Evolutionary conservation across 2,888 invertebrate species (phyloP).

Genomic region (Drosophila kuntzei): DNA sequence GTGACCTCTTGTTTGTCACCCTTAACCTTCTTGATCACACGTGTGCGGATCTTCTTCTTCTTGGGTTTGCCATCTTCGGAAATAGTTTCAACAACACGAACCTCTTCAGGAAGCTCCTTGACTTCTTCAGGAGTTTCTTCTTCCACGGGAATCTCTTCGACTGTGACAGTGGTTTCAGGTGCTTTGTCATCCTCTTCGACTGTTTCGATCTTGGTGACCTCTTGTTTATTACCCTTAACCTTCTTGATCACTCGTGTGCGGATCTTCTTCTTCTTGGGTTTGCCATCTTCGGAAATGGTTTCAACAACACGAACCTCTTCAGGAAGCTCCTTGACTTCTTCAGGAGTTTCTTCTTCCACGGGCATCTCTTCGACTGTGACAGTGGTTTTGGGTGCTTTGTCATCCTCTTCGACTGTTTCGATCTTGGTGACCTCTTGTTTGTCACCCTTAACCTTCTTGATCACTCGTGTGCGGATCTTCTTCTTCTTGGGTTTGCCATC

Average conservation of each 20-base stretch:
- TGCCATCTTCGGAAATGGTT: constrained; percentile 22
- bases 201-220: constrained; percentile 37
- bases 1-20: constrained; percentile 42
- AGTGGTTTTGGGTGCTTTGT: constrained; percentile 30
- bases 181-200: constrained; percentile 34
- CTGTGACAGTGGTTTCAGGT: constrained; percentile 30
- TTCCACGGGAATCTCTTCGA: constrained; percentile 20
- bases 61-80: constrained; percentile 31
- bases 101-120: constrained; percentile 30
- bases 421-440: constrained; percentile 39
- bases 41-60: constrained; percentile 39
- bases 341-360: constrained; percentile 24
- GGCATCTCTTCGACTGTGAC: constrained; percentile 30
- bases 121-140: constrained; percentile 21
- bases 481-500: constrained; percentile 20
- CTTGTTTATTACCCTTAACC: constrained; percentile 36
- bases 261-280: constrained; percentile 34
- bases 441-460: constrained; percentile 33
- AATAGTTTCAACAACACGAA: constrained; percentile 30
- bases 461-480: constrained; percentile 34
- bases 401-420: constrained; percentile 36
- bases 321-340: constrained; percentile 5
- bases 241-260: constrained; percentile 37
- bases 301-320: constrained; percentile 26
- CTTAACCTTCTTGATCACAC: constrained; percentile 39